Evolutionary conservation across 2,888 invertebrate species (phyloP).

Genomic region (Ommatoiulus sabulosus): DNA sequence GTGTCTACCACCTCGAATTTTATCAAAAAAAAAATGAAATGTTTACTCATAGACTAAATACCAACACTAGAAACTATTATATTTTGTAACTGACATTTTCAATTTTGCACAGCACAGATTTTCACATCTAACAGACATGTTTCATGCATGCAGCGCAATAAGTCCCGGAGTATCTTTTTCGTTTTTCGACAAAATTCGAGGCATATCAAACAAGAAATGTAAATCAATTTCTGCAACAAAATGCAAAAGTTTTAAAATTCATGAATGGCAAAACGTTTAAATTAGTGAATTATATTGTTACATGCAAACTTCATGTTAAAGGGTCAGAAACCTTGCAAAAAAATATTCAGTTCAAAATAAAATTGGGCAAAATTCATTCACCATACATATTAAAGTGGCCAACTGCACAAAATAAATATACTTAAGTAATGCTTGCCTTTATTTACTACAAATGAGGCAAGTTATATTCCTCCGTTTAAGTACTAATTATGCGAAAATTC

Average conservation of each 20-base stretch:
- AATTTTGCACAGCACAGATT: no score
- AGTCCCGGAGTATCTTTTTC: no score
- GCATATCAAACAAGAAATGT: no score
- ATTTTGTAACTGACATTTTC: no score
- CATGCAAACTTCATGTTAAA: neutral
- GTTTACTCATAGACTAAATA: no score
- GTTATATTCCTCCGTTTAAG: slow-evolving; percentile 49
- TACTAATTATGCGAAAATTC: slow-evolving; percentile 52
- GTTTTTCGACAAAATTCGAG: no score
- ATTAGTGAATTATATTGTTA: neutral
- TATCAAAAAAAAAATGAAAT: no score
- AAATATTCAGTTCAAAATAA: neutral
- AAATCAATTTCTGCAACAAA: no score
- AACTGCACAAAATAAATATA: slow-evolving; percentile 45
- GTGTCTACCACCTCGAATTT: no score
- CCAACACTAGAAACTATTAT: no score
- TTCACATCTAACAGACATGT: no score
- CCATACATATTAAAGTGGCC: neutral
- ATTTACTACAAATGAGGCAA: slow-evolving; percentile 44
- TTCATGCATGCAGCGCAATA: no score
- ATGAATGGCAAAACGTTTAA: neutral
- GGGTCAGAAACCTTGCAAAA: neutral
- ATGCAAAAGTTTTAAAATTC: neutral
- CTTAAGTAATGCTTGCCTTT: slow-evolving; percentile 49
- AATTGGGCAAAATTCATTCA: neutral